These are phyloP conservation scores for fruit fly (Drosophila melanogaster) DNA, from an alignment of 1,140 invertebrate genomes.

Conservation along the genomic window Release_6_plus_ISO1_MT NT_033777.3:7591501-7592000, in stretches of 20 bases:
- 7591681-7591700: slow-evolving; percentile 17
- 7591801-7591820: slow-evolving; percentile 30
- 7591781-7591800: slow-evolving; percentile 10
- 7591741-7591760: slow-evolving; percentile 60
- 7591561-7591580: slow-evolving; percentile 70
- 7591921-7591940: slow-evolving; percentile 24
- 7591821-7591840: slow-evolving; percentile 38
- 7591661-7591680: slow-evolving; percentile 43
- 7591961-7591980: no score
- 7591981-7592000: not conserved
- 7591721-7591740: slow-evolving; percentile 69
- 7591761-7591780: slow-evolving; percentile 25
- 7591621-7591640: slow-evolving; percentile 64
- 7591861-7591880: slow-evolving; percentile 41
- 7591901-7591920: slow-evolving; percentile 1
- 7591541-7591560: slow-evolving; percentile 73
- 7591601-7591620: slow-evolving; percentile 27
- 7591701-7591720: slow-evolving; percentile 58
- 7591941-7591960: slow-evolving; percentile 9
- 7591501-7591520: slow-evolving; percentile 52
- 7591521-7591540: slow-evolving; percentile 70
- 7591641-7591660: slow-evolving; percentile 65
- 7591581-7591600: slow-evolving; percentile 62
- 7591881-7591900: slow-evolving; percentile 20
- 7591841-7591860: slow-evolving; percentile 21